Base-by-base conservation (phyloP, 2,113 vertebrate species). In the Tachycineta bicolor region DNA sequence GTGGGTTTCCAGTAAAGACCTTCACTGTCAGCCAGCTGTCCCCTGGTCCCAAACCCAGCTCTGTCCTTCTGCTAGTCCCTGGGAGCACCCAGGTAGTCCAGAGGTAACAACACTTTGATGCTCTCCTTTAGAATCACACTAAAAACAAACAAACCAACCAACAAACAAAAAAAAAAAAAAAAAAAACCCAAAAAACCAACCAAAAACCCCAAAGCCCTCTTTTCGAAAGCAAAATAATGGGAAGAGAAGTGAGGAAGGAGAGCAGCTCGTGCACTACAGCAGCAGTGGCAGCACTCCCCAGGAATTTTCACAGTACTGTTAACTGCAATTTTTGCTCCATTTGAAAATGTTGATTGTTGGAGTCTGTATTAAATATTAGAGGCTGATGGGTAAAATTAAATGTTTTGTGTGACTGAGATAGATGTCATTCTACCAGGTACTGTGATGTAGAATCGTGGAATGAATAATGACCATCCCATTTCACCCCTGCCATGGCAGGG, bases 401-500 rank as follows among this genome's bases (percentile, higher is more conserved):
- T 64, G 11, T 0, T 4, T 73, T 62, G 17, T 10, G 43, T 37
- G 9, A 12, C 24, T 37, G 34, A 1, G 33, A 21, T 29, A 5
- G 6, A 11, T 37, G 44, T 3, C 49, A 33, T 55, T 83, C 20
- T 69, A 14, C 6, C 22, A 9, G 41, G 23, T 23, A 28, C 2
- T 12, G 14, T 8, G 13, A 5, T 50, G 16, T 4, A 31, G 21
- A 76, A 25, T 33, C 8, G 12, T 49, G 34, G 41, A 43, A 9
- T 49, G 9, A 50, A 52, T 33, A 26, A 31, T 13, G 12, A 9
- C 10, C 43, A 24, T 25, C 19, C 6, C 29, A 23, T 58, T 0
- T 31, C 33, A 37, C 3, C 11, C 9, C 8, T 10, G 12, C 47
- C 55, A 29, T 4, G n/a, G 55, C 47, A 83, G 28, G 55, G 70